These are phyloP conservation scores for Cheilosia vulpina DNA, from an alignment of 2,888 invertebrate genomes.

Conservation along the genomic window DNA sequence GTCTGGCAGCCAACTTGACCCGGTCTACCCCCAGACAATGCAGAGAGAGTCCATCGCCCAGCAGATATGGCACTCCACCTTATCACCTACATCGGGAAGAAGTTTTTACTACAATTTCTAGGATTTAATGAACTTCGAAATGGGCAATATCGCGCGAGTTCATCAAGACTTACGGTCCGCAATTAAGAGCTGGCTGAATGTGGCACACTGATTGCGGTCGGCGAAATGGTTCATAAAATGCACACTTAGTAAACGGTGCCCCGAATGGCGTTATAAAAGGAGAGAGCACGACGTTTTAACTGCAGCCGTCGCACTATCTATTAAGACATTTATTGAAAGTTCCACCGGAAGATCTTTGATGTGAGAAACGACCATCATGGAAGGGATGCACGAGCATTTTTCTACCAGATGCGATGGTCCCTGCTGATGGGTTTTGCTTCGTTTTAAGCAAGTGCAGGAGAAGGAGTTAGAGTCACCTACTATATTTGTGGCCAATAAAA, in stretches of 20 bases:
- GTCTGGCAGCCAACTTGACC: neutral
- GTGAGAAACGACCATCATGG: conserved; percentile 35
- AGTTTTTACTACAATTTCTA: conserved; percentile 11
- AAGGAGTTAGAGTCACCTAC: conserved; percentile 23
- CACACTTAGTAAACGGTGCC: conserved; percentile 55
- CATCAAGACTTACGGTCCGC: conserved; percentile 58
- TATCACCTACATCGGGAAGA: neutral
- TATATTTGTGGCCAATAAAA: conserved; percentile 64
- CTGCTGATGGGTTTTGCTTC: neutral
- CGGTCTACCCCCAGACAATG: conserved; percentile 9
- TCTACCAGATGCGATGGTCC: neutral
- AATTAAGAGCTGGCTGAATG: conserved; percentile 64
- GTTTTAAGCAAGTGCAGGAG: neutral
- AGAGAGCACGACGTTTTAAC: conserved; percentile 27
- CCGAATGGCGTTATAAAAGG: conserved; percentile 48
- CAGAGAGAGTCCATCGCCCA: neutral
- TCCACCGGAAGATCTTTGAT: conserved; percentile 42
- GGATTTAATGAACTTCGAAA: conserved; percentile 48
- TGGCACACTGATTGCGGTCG: conserved; percentile 65
- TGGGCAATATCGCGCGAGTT: conserved; percentile 58
- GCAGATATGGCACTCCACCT: neutral
- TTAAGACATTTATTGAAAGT: conserved; percentile 67
- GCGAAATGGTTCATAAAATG: conserved; percentile 64
- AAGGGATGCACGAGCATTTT: conserved; percentile 2
- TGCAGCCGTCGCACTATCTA: conserved; percentile 51